phyloP scores from a whole-genome alignment of 2,797 vertebrate genomes.

The Brachyalestes nurse region DNA sequence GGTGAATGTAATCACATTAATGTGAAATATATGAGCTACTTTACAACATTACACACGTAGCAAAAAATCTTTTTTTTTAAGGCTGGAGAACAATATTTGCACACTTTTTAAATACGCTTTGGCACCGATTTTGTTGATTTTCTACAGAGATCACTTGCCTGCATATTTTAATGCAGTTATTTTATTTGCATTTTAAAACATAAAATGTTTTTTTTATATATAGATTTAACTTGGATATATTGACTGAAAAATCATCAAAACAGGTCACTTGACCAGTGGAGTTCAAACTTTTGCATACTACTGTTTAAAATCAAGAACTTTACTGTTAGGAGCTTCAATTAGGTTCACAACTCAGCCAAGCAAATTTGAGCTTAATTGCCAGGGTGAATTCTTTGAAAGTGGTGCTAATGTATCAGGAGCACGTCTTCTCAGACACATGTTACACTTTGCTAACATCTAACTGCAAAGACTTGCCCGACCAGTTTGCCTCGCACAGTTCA shows the following conservation, averaged over 20 bases:
- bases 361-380: neutral
- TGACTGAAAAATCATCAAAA: too few species aligned
- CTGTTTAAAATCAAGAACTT: too few species aligned
- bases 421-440: conserved; percentile 10
- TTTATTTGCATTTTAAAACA: too few species aligned
- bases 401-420: neutral
- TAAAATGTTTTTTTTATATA: too few species aligned
- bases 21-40: neutral
- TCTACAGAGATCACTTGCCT: too few species aligned
- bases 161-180: neutral
- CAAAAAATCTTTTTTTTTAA: neutral
- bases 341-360: neutral
- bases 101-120: neutral
- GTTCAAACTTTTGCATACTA: too few species aligned
- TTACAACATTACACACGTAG: neutral
- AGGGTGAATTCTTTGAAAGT: conserved; percentile 22
- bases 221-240: too few species aligned
- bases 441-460: conserved; percentile 25
- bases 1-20: neutral
- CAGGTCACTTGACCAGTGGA: too few species aligned
- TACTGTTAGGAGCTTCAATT: too few species aligned
- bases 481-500: conserved; percentile 39
- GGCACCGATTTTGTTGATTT: too few species aligned
- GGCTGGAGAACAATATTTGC: neutral
- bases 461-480: conserved; percentile 43